Conservation (phyloP, 92 coral and sea anemone genomes). For the Muricea muricata region DNA sequence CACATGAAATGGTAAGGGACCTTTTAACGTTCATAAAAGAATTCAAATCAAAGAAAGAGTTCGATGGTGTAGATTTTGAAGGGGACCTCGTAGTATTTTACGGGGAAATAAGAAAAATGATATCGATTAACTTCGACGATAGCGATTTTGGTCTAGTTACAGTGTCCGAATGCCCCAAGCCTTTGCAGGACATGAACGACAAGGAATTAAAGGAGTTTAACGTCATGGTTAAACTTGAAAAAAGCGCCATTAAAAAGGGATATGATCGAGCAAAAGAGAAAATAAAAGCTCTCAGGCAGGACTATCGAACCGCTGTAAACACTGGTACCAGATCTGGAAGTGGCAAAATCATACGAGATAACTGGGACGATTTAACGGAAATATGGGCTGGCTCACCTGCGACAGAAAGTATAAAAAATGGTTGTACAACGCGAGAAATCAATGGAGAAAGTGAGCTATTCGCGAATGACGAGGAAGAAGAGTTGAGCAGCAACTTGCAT, state of each 20-base stretch:
- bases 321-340: constrained; percentile 42
- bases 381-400: constrained; percentile 67
- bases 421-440: constrained; percentile 13
- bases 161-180: not conserved
- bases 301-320: constrained; percentile 37
- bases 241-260: constrained; percentile 28
- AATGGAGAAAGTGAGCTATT: constrained; percentile 9
- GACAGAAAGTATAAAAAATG: constrained; percentile 37
- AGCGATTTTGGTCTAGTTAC: not conserved
- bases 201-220: constrained; percentile 1
- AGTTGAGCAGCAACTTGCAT: not conserved
- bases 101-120: not conserved
- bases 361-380: constrained; percentile 45
- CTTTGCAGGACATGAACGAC: constrained; percentile 3
- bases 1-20: not conserved
- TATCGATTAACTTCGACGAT: not conserved
- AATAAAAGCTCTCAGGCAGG: constrained; percentile 34
- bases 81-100: constrained; percentile 4
- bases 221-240: not conserved
- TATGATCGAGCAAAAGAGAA: constrained; percentile 43
- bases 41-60: not conserved
- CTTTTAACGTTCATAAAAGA: constrained; percentile 14
- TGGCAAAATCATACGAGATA: constrained; percentile 44
- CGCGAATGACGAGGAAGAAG: not conserved
- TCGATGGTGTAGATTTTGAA: not conserved